These are phyloP conservation scores for Nerophis lumbriciformis DNA, from an alignment of 2,113 vertebrate species.

Conservation along the genomic window DNA sequence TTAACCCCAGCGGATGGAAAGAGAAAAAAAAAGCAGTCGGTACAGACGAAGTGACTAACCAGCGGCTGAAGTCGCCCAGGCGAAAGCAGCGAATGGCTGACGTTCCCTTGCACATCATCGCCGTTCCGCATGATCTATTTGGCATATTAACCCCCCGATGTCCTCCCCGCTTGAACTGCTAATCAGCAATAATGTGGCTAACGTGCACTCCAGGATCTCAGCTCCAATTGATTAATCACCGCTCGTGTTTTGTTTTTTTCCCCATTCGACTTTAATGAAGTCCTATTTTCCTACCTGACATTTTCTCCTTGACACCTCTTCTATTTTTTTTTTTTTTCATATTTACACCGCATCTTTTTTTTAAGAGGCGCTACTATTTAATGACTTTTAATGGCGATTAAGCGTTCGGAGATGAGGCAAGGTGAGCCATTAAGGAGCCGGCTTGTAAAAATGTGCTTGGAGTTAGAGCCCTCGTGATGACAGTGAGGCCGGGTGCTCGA, in stretches of 20 bases:
- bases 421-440: background rate
- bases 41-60: background rate
- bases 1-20: too few relatives aligned
- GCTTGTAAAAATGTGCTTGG: slow-evolving; percentile 1
- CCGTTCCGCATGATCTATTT: slow-evolving; percentile 44
- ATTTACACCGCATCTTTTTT: background rate
- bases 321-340: background rate
- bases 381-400: background rate
- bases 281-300: background rate
- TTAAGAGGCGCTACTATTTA: slow-evolving; percentile 1
- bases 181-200: slow-evolving; percentile 45
- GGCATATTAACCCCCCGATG: slow-evolving; percentile 33
- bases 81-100: slow-evolving; percentile 24
- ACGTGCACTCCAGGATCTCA: slow-evolving; percentile 1
- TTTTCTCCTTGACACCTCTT: background rate
- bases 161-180: slow-evolving; percentile 45
- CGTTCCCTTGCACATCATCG: slow-evolving; percentile 43
- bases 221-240: background rate
- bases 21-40: too few relatives aligned
- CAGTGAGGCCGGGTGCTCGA: background rate
- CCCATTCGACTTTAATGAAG: too few relatives aligned
- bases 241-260: too few relatives aligned
- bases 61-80: background rate
- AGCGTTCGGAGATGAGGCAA: background rate
- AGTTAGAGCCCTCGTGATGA: background rate